phyloP scores from a whole-genome alignment of 2,888 invertebrate genomes.

The Terebella lapidaria region DNA sequence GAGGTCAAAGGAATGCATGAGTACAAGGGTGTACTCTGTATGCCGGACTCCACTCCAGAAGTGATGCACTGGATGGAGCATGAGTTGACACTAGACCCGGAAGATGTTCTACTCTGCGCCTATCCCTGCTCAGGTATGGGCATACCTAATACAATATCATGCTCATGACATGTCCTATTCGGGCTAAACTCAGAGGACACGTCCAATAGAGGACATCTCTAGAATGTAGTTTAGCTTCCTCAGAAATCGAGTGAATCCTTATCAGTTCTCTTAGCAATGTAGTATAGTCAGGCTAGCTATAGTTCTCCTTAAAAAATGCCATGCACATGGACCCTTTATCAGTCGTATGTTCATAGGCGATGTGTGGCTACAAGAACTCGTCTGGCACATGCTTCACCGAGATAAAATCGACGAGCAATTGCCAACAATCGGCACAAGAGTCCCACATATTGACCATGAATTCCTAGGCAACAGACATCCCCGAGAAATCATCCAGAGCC shows the following conservation, averaged over 20 bases:
- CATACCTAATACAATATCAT: too few relatives aligned
- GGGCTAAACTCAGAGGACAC: too few relatives aligned
- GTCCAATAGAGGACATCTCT: too few relatives aligned
- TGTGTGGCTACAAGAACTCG: background rate
- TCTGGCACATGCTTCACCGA: background rate
- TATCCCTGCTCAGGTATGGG: background rate
- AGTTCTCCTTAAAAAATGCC: too few relatives aligned
- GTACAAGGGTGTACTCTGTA: slow-evolving; percentile 1
- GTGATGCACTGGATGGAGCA: background rate
- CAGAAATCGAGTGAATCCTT: too few relatives aligned
- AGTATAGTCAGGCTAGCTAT: too few relatives aligned
- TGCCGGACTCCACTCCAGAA: slow-evolving; percentile 1
- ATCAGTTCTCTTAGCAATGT: too few relatives aligned
- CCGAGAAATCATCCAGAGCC: background rate
- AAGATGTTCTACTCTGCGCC: background rate
- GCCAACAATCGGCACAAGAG: background rate
- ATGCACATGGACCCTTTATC: too few relatives aligned
- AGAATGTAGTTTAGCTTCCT: too few relatives aligned
- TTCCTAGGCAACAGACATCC: background rate
- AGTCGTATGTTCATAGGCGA: background rate
- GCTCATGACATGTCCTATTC: too few relatives aligned
- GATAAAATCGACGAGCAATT: background rate
- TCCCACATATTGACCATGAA: background rate
- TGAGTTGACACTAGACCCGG: background rate
- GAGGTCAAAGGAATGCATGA: background rate